phyloP scores from a whole-genome alignment of 2,888 invertebrate species.

The Patella caerulea region DNA sequence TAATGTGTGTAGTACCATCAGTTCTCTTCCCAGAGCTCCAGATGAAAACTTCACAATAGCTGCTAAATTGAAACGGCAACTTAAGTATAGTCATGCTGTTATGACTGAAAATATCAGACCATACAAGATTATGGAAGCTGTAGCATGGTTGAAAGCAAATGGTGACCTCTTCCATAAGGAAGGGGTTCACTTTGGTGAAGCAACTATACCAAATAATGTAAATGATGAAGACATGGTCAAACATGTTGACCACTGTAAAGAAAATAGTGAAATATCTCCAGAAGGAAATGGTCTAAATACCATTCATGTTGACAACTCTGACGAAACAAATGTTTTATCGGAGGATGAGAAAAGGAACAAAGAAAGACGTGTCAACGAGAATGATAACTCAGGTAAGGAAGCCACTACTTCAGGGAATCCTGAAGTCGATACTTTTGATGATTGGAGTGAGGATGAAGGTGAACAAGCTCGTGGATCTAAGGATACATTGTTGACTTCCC shows the following conservation, averaged over 20 bases:
- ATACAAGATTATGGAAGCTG: conserved; percentile 15
- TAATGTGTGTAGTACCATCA: background rate
- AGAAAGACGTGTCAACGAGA: no score
- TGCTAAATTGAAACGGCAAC: conserved; percentile 9
- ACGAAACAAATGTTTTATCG: no score
- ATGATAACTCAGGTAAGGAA: no score
- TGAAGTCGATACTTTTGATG: no score
- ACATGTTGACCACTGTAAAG: conserved; percentile 9
- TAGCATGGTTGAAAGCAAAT: background rate
- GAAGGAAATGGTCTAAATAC: no score
- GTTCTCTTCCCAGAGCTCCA: background rate
- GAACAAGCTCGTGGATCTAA: background rate
- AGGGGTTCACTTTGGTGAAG: background rate
- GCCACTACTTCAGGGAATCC: no score
- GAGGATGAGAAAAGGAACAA: no score
- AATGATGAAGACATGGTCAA: no score
- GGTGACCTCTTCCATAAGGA: background rate
- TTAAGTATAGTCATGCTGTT: background rate
- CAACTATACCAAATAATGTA: background rate
- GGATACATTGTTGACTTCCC: background rate
- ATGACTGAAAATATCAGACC: conserved; percentile 12
- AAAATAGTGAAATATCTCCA: conserved; percentile 20
- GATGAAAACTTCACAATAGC: conserved; percentile 16
- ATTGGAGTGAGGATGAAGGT: background rate
- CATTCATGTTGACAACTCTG: no score